A percentile compares a stretch with the other conserved stretches of the same genome.
Evolutionary conservation across 2,113 vertebrate species (phyloP).

Genomic region (Petrocephalus zakoni): DNA sequence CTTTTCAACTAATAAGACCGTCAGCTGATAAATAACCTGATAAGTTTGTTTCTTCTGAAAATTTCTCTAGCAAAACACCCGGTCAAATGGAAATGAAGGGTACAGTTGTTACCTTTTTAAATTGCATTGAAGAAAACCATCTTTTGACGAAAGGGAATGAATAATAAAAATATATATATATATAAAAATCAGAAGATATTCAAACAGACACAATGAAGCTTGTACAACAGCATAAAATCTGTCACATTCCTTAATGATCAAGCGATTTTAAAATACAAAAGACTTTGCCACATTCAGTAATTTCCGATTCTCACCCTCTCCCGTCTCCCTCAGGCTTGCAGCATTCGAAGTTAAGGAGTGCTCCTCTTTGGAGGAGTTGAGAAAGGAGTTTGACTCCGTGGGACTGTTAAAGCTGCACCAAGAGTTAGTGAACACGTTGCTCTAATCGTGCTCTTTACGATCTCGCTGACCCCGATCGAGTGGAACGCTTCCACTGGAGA

Average conservation of each 20-base stretch:
- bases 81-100: background rate
- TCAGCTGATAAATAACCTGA: background rate
- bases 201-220: background rate
- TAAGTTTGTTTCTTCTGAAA: background rate
- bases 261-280: background rate
- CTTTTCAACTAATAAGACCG: background rate
- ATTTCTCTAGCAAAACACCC: background rate
- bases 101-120: background rate
- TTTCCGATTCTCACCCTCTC: background rate
- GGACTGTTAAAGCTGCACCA: constrained; percentile 61
- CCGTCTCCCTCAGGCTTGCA: constrained; percentile 57
- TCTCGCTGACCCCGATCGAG: background rate
- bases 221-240: background rate
- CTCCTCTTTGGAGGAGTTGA: constrained; percentile 62
- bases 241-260: constrained; percentile 6
- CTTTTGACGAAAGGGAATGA: background rate
- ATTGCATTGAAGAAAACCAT: background rate
- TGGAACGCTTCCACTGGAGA: background rate
- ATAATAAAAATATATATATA: background rate
- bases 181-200: background rate
- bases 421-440: constrained; percentile 53
- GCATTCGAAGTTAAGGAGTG: constrained; percentile 74
- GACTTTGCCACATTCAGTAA: background rate
- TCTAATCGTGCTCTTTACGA: constrained; percentile 15
- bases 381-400: constrained; percentile 67